Base-by-base conservation (phyloP, 2,888 invertebrate genomes). In the Pollenia labialis region DNA sequence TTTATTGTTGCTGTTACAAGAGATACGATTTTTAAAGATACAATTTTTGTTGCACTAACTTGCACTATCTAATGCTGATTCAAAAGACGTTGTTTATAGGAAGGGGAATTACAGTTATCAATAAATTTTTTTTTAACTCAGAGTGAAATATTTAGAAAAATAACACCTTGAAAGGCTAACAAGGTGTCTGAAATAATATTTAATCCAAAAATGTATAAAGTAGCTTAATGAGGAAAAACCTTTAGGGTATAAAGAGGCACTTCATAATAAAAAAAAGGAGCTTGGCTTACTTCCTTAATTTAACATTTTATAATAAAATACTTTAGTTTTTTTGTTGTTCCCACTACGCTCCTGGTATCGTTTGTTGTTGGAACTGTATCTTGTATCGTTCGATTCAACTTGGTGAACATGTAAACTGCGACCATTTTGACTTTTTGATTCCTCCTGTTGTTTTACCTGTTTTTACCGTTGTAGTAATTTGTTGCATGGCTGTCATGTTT, bases 391-490 rank as follows among this genome's bases (percentile, higher is more conserved):
- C 42, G 58, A 40, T 50, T 46, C 58, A 66, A 68, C 23, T 74
- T 32, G 32, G 79, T 60, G 58, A 50, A 2, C 60, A 77, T 74
- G 79, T 79, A 68, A 44, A 60, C 52, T 79, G 44, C 56, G 42
- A 79, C 68, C 50, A 66, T 60, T 83, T 64, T 64, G 66, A 77
- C 77, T 58, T 71, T 50, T 72, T 46, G 62, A 48, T 83, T 60
- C 46, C 77, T 72, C 56, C 83, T 83, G 83, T 40, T 64, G 71
- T 66, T 72, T 62, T 66, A 64, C 64, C 83, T 50, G n/a, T 66
- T 64, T 11, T 48, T 52, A 12, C n/a, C 52, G 23, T 79, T 58
- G 18, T 12, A 1, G 10, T 18, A 40, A 58, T 68, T 58, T 77
- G 32, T 42, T 66, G 2, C 1, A 48, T 48, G 2, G 12, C n/a